Evolutionary conservation across 2,888 invertebrate species (phyloP).

Genomic region (Drosophila mimetica): DNA sequence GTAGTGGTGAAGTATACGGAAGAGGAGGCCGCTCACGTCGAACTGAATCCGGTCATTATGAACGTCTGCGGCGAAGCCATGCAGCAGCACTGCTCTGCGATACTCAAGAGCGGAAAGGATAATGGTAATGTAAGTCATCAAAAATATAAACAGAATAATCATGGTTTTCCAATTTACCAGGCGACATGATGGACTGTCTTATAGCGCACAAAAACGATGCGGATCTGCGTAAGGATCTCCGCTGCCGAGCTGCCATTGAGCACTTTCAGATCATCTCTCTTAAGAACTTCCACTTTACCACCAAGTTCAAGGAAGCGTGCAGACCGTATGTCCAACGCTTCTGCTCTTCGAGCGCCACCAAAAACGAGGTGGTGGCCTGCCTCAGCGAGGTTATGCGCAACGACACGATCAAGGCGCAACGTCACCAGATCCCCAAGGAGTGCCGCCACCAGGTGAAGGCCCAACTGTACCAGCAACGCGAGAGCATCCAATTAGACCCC

Average conservation of each 20-base stretch:
- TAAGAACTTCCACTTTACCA: slow-evolving; percentile 96
- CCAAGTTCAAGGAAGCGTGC: slow-evolving; percentile 97
- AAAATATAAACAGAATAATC: background rate
- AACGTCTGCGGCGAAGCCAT: slow-evolving; percentile 92
- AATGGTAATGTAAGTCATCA: slow-evolving; percentile 85
- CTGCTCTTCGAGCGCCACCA: slow-evolving; percentile 89
- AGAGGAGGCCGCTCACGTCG: slow-evolving; percentile 94
- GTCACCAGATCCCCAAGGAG: slow-evolving; percentile 92
- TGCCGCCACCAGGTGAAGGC: slow-evolving; percentile 96
- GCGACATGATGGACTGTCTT: slow-evolving; percentile 97
- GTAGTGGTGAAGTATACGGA: slow-evolving; percentile 94
- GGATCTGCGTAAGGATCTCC: slow-evolving; percentile 90
- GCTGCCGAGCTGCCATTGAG: slow-evolving; percentile 97
- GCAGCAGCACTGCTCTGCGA: slow-evolving; percentile 90
- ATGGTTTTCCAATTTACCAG: slow-evolving; percentile 44
- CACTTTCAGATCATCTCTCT: slow-evolving; percentile 98
- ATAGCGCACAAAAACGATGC: slow-evolving; percentile 95
- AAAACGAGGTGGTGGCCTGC: slow-evolving; percentile 88
- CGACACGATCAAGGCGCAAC: slow-evolving; percentile 91
- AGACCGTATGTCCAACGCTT: slow-evolving; percentile 90
- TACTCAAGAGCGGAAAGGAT: slow-evolving; percentile 89
- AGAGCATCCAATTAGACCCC: slow-evolving; percentile 94
- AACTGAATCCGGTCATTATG: slow-evolving; percentile 94
- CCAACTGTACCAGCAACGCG: slow-evolving; percentile 96
- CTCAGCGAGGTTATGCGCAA: slow-evolving; percentile 94